phyloP scores from a whole-genome alignment of 2,797 vertebrate genomes.

The Microctenopoma steveboyesi region DNA sequence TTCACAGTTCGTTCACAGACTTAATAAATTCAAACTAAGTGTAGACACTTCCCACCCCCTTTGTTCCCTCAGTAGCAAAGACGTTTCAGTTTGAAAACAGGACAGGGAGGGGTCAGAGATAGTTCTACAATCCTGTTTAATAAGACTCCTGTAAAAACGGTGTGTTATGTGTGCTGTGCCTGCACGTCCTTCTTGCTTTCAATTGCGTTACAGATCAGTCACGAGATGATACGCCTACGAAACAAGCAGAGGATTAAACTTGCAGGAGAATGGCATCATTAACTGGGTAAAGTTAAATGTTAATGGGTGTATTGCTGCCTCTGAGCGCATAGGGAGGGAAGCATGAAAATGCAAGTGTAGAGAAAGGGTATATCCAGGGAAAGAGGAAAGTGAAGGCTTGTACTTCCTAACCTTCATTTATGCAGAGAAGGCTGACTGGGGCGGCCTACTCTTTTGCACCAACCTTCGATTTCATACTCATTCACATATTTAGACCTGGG shows the following conservation, averaged over 20 bases:
- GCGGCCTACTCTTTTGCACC: slow-evolving; percentile 16
- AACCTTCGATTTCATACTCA: slow-evolving; percentile 31
- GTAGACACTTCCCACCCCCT: slow-evolving; percentile 37
- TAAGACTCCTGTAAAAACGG: slow-evolving; percentile 57
- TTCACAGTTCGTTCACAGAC: slow-evolving; percentile 52
- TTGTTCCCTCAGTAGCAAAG: slow-evolving; percentile 31
- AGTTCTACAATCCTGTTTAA: slow-evolving; percentile 64
- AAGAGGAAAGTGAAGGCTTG: slow-evolving; percentile 6
- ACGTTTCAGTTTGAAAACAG: slow-evolving; percentile 47
- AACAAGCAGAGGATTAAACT: slow-evolving; percentile 72
- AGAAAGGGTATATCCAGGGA: slow-evolving; percentile 9
- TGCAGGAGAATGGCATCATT: slow-evolving; percentile 60
- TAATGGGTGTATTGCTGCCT: slow-evolving; percentile 60
- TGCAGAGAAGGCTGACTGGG: slow-evolving; percentile 36
- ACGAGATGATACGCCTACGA: slow-evolving; percentile 38
- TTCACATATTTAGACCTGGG: slow-evolving; percentile 37
- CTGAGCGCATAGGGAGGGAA: slow-evolving; percentile 41
- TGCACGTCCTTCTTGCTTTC: slow-evolving; percentile 11
- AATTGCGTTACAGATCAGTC: slow-evolving; percentile 25
- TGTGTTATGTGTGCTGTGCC: slow-evolving; percentile 22
- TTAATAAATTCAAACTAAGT: slow-evolving; percentile 70
- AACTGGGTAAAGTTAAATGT: slow-evolving; percentile 74
- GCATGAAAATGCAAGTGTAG: slow-evolving; percentile 34
- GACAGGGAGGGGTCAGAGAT: slow-evolving; percentile 35
- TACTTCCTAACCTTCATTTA: slow-evolving; percentile 44